These are phyloP conservation scores for Linnaemya tessellans DNA, from an alignment of 2,888 invertebrate genomes.

Conservation along the genomic window DNA sequence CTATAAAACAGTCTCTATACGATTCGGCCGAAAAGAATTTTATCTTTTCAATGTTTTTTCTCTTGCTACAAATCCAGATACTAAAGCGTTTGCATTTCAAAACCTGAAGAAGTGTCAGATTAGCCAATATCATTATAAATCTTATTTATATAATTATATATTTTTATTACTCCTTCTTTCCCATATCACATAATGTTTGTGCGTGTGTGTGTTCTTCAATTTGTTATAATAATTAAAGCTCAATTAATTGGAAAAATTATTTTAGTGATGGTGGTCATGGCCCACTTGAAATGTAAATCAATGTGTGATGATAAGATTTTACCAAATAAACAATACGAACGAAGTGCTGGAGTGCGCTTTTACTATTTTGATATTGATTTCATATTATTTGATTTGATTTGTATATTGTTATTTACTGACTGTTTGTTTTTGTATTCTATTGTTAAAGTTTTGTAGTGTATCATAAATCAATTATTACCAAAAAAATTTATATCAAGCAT, in stretches of 20 bases:
- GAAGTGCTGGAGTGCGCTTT: constrained; percentile 46
- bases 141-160: not conserved
- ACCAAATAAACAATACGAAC: constrained; percentile 62
- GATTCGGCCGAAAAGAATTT: too few species aligned
- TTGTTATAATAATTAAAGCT: constrained; percentile 66
- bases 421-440: constrained; percentile 39
- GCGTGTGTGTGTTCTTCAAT: not conserved
- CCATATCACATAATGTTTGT: not conserved
- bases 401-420: constrained; percentile 30
- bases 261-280: constrained; percentile 69
- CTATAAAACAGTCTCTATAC: too few species aligned
- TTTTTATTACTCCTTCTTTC: not conserved
- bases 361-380: constrained; percentile 24
- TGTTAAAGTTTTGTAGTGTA: constrained; percentile 50
- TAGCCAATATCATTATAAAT: not conserved
- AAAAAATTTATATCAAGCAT: constrained; percentile 49
- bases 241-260: constrained; percentile 60
- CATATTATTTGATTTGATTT: constrained; percentile 43
- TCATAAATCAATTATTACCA: constrained; percentile 71
- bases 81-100: not conserved
- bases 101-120: not conserved
- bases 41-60: too few species aligned
- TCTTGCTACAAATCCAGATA: too few species aligned
- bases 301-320: constrained; percentile 66
- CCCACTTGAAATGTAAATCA: constrained; percentile 69